phyloP scores from a whole-genome alignment of 2,888 invertebrate genomes.

The Proisotoma minuta region DNA sequence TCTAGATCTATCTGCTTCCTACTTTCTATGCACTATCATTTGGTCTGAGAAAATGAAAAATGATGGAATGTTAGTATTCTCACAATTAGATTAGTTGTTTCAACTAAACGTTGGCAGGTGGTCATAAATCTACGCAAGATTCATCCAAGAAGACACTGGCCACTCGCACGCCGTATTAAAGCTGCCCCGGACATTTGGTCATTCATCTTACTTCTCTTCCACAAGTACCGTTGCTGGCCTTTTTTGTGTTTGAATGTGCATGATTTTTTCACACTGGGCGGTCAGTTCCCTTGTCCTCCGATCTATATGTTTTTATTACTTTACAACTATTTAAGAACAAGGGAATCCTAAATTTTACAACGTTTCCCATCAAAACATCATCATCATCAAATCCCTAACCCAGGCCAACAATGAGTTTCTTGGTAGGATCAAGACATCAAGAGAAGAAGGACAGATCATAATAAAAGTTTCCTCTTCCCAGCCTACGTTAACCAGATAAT shows the following conservation, averaged over 20 bases:
- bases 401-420: not conserved
- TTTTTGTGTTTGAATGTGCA: not conserved
- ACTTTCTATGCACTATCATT: not conserved
- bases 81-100: not conserved
- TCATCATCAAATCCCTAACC: conserved; percentile 34
- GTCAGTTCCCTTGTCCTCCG: conserved; percentile 41
- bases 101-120: conserved; percentile 12
- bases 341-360: conserved; percentile 47
- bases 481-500: conserved; percentile 4
- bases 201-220: not conserved
- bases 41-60: conserved; percentile 8
- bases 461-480: not conserved
- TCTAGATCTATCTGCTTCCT: conserved; percentile 8
- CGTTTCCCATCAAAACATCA: conserved; percentile 47
- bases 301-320: conserved; percentile 47
- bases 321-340: conserved; percentile 45
- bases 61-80: not conserved
- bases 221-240: not conserved
- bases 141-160: conserved; percentile 9
- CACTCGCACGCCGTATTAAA: not conserved
- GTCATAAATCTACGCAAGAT: conserved; percentile 33
- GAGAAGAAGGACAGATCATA: not conserved
- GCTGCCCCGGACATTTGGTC: not conserved
- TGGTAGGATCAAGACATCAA: conserved; percentile 3
- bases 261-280: conserved; percentile 44